Evolutionary conservation across 2,113 vertebrate genomes (phyloP).

Genomic region (Gopherus flavomarginatus): DNA sequence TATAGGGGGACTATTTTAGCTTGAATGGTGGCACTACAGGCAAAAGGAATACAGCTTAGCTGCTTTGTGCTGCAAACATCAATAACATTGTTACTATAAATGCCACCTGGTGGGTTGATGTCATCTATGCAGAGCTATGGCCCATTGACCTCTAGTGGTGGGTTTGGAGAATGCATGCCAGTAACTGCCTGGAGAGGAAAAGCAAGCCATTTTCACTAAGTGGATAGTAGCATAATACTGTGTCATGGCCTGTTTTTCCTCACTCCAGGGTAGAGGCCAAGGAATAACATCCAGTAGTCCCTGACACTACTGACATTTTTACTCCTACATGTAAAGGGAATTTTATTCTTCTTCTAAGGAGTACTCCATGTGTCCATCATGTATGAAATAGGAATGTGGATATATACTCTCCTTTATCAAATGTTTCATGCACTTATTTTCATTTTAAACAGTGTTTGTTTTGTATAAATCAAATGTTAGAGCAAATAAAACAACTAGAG

Average conservation of each 20-base stretch:
- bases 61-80: not conserved
- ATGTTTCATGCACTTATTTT: conserved; percentile 78
- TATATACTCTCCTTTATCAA: conserved; percentile 75
- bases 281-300: conserved; percentile 56
- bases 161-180: not conserved
- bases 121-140: conserved; percentile 11
- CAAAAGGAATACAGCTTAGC: not conserved
- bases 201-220: conserved; percentile 22
- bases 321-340: conserved; percentile 75
- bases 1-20: not conserved
- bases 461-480: conserved; percentile 77
- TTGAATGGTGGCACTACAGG: not conserved
- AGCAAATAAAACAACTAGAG: conserved; percentile 77
- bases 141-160: conserved; percentile 61
- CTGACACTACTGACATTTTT: conserved; percentile 73
- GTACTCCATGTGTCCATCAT: conserved; percentile 73
- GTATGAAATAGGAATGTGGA: conserved; percentile 82
- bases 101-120: not conserved
- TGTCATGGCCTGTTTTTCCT: conserved; percentile 20
- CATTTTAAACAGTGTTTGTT: conserved; percentile 72
- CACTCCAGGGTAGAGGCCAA: conserved; percentile 38
- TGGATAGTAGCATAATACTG: not conserved
- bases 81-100: not conserved
- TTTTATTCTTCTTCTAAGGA: conserved; percentile 72
- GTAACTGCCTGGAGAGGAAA: conserved; percentile 10